Evolutionary conservation across 2,888 invertebrate species (phyloP).

Genomic region (Drosophila prolongata): DNA sequence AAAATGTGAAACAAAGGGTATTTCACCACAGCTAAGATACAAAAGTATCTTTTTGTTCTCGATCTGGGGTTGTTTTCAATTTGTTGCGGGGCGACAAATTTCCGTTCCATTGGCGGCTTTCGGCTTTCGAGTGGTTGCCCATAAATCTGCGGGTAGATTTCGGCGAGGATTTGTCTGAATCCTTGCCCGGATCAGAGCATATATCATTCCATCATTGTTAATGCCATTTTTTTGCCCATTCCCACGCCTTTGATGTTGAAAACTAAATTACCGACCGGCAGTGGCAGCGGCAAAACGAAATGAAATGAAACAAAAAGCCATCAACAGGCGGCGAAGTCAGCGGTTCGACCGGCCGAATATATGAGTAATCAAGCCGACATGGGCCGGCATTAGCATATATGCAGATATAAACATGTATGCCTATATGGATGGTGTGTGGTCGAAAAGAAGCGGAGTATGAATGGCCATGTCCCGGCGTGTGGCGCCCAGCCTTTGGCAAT

Average conservation of each 20-base stretch:
- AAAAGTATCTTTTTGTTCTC: conserved; percentile 28
- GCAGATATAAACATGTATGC: conserved; percentile 58
- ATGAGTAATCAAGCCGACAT: conserved; percentile 79
- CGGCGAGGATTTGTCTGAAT: conserved; percentile 64
- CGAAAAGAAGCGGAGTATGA: conserved; percentile 22
- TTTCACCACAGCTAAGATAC: conserved; percentile 26
- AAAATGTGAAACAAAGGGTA: conserved; percentile 7
- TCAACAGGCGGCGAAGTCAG: conserved; percentile 35
- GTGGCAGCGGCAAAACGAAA: conserved; percentile 30
- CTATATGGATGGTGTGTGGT: conserved; percentile 36
- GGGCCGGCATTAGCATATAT: conserved; percentile 73
- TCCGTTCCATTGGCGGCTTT: conserved; percentile 74
- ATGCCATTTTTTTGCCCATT: conserved; percentile 44
- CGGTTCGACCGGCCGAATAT: conserved; percentile 40
- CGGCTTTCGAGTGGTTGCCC: conserved; percentile 34
- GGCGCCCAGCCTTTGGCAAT: conserved; percentile 80
- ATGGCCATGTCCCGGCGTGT: conserved; percentile 56
- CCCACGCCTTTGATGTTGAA: conserved; percentile 77
- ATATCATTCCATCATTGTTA: conserved; percentile 51
- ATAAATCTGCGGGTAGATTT: conserved; percentile 56
- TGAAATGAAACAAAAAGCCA: conserved; percentile 24
- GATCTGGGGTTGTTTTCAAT: conserved; percentile 57
- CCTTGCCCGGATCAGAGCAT: conserved; percentile 57
- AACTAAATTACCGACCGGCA: conserved; percentile 67
- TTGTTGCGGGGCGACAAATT: conserved; percentile 77